phyloP scores from a whole-genome alignment of 2,888 invertebrate genomes.

The Bombyx huttoni region DNA sequence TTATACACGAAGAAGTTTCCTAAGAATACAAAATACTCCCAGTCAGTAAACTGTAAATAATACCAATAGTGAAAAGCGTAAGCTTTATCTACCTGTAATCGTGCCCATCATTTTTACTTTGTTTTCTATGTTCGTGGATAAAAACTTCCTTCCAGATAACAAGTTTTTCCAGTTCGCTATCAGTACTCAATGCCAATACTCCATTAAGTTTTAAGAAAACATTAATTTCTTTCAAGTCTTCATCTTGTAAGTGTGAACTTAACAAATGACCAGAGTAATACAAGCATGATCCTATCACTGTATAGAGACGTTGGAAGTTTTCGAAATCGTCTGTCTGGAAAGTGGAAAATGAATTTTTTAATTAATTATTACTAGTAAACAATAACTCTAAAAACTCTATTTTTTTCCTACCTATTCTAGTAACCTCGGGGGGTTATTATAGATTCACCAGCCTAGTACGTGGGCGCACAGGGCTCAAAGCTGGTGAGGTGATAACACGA shows the following conservation, averaged over 20 bases:
- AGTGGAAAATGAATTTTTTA: constrained; percentile 2
- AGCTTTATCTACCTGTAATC: constrained; percentile 39
- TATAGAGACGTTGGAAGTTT: constrained; percentile 80
- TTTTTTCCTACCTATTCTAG: too few species aligned
- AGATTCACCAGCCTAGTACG: too few species aligned
- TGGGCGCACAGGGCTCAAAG: too few species aligned
- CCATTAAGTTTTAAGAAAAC: constrained; percentile 83
- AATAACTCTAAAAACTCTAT: neutral
- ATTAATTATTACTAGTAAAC: neutral
- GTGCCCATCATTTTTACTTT: constrained; percentile 32
- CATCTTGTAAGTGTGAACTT: constrained; percentile 82
- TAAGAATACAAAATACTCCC: neutral
- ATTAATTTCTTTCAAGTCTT: constrained; percentile 82
- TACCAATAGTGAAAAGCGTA: neutral
- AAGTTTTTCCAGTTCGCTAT: constrained; percentile 78
- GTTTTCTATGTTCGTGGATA: constrained; percentile 59
- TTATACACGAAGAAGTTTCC: neutral
- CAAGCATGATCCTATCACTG: constrained; percentile 76
- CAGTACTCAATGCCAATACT: constrained; percentile 77
- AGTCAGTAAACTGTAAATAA: too few species aligned
- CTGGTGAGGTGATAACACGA: too few species aligned
- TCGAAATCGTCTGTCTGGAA: constrained; percentile 82
- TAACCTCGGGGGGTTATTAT: too few species aligned
- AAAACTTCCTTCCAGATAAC: constrained; percentile 85
- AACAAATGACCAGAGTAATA: constrained; percentile 80